A percentile compares a stretch with the other conserved stretches of the same genome.
phyloP scores from a whole-genome alignment of 2,888 invertebrate species.

The Hedychridium roseum region DNA sequence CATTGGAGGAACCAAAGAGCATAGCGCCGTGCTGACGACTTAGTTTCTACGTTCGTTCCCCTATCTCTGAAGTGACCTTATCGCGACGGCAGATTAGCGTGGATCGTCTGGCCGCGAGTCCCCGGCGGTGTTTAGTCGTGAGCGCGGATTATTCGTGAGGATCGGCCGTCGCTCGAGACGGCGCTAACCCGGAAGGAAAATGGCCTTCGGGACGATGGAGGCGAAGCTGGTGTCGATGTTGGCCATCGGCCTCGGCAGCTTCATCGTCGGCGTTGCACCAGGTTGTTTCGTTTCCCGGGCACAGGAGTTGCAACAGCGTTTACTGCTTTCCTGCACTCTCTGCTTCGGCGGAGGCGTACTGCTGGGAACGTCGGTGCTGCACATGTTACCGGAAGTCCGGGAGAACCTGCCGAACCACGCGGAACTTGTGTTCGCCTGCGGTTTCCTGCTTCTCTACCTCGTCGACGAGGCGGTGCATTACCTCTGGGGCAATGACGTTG shows the following conservation, averaged over 20 bases:
- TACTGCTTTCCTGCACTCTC: slow-evolving; percentile 74
- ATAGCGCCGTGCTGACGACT: too few relatives aligned
- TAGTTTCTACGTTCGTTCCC: not conserved
- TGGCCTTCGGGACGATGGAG: too few relatives aligned
- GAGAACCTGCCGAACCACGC: slow-evolving; percentile 69
- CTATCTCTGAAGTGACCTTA: slow-evolving; percentile 31
- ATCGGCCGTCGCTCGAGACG: too few relatives aligned
- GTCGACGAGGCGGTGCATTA: slow-evolving; percentile 78
- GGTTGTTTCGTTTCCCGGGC: slow-evolving; percentile 70
- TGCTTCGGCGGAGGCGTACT: slow-evolving; percentile 86
- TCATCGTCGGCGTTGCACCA: slow-evolving; percentile 76
- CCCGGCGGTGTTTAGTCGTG: too few relatives aligned
- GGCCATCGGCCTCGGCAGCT: slow-evolving; percentile 74
- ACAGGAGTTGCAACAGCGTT: slow-evolving; percentile 62
- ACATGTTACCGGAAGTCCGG: slow-evolving; percentile 83
- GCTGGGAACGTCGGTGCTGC: slow-evolving; percentile 78
- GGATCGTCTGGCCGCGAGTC: slow-evolving; percentile 18
- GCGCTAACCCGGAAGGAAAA: too few relatives aligned
- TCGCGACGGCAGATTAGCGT: slow-evolving; percentile 29
- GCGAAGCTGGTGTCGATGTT: slow-evolving; percentile 75
- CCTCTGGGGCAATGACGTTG: slow-evolving; percentile 66
- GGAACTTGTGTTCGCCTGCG: slow-evolving; percentile 73
- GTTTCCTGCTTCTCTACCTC: slow-evolving; percentile 77
- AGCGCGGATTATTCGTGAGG: too few relatives aligned
- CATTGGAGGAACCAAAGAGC: too few relatives aligned